Evolutionary conservation across 2,888 invertebrate genomes (phyloP).

Genomic region (Biston stratarius): DNA sequence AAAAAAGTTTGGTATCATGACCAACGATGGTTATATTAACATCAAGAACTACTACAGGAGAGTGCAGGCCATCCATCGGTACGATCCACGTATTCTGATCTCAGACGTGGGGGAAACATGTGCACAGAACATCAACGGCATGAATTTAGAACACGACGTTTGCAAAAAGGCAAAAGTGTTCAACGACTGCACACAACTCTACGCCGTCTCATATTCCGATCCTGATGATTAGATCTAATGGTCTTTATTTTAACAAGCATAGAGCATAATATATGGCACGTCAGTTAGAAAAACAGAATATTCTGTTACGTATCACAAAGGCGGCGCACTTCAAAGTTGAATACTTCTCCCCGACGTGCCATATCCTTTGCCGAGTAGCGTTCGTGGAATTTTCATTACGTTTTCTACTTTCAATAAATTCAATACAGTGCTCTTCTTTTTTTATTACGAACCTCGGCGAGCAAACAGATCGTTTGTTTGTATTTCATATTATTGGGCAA

Average conservation of each 20-base stretch:
- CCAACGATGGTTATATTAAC: slow-evolving; percentile 75
- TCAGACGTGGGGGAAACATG: slow-evolving; percentile 82
- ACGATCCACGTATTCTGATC: slow-evolving; percentile 78
- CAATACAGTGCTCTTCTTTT: slow-evolving; percentile 42
- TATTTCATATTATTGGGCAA: slow-evolving; percentile 37
- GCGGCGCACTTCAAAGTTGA: slow-evolving; percentile 12
- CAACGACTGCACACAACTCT: slow-evolving; percentile 80
- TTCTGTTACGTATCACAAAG: slow-evolving; percentile 13
- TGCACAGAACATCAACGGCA: slow-evolving; percentile 76
- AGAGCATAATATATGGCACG: slow-evolving; percentile 9
- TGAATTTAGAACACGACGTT: slow-evolving; percentile 80
- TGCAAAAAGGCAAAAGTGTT: slow-evolving; percentile 82
- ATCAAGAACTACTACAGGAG: slow-evolving; percentile 77
- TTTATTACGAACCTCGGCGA: slow-evolving; percentile 47
- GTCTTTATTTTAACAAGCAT: slow-evolving; percentile 36
- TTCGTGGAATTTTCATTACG: slow-evolving; percentile 33
- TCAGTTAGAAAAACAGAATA: slow-evolving; percentile 4
- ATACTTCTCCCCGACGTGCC: slow-evolving; percentile 24
- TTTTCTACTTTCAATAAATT: slow-evolving; percentile 57
- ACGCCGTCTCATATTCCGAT: slow-evolving; percentile 73
- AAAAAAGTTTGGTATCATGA: slow-evolving; percentile 81
- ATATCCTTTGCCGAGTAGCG: slow-evolving; percentile 25
- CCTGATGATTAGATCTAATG: slow-evolving; percentile 51
- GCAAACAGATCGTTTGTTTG: slow-evolving; percentile 38
- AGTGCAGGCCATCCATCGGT: slow-evolving; percentile 77